Conservation (phyloP, 2,113 vertebrate species). For the Hypocryptadius cinnamomeus region DNA sequence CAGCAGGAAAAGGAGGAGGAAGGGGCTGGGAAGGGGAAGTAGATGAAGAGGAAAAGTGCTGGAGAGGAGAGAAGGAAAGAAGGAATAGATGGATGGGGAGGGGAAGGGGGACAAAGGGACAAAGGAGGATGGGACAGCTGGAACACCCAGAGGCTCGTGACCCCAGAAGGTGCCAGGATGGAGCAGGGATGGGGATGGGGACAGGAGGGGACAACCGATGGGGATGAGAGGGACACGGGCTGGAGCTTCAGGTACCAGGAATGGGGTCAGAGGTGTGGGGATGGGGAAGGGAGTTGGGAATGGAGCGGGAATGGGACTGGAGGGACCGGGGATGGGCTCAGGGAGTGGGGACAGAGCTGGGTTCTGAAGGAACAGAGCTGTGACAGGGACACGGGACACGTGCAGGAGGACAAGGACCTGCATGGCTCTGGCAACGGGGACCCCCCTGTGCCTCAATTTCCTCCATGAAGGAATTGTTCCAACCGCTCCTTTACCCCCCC, state of each 20-base stretch:
- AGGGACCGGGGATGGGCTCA: not conserved
- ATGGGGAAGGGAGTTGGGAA: not conserved
- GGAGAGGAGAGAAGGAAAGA: not conserved
- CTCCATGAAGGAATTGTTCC: not conserved
- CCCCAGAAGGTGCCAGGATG: not conserved
- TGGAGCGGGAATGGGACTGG: not conserved
- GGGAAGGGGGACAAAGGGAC: not conserved
- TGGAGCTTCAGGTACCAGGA: not conserved
- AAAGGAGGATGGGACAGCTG: not conserved
- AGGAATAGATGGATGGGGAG: not conserved
- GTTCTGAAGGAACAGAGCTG: not conserved
- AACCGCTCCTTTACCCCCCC: accelerated
- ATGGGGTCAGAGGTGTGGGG: not conserved
- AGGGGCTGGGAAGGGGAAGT: not conserved
- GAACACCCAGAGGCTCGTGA: not conserved
- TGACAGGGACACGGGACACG: not conserved
- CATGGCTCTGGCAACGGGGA: not conserved
- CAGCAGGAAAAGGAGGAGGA: not conserved
- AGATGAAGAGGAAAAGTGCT: not conserved
- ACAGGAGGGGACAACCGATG: not conserved
- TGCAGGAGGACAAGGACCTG: too few relatives aligned
- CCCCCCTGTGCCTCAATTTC: not conserved
- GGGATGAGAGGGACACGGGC: not conserved
- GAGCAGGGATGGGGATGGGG: not conserved
- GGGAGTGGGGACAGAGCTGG: not conserved